These are phyloP conservation scores for Epinotia bilunana DNA, from an alignment of 2,888 invertebrate genomes.

Conservation along the genomic window DNA sequence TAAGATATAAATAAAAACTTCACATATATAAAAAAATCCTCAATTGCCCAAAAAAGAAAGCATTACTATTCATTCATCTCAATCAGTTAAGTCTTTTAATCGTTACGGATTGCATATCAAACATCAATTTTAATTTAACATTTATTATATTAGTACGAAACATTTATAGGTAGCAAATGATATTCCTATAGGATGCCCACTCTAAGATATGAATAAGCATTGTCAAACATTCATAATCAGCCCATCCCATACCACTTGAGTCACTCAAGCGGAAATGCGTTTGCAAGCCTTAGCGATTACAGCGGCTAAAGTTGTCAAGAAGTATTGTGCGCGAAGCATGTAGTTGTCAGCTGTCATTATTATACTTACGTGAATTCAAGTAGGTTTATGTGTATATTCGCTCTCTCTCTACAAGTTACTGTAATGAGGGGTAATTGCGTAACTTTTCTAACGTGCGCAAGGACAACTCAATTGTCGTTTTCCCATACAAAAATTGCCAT, in stretches of 20 bases:
- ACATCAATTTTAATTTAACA: no score
- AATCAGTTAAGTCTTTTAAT: no score
- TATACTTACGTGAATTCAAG: not conserved
- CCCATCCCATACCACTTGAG: not conserved
- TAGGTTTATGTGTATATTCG: not conserved
- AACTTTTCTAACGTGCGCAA: no score
- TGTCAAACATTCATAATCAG: not conserved
- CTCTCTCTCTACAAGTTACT: not conserved
- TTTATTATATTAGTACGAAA: no score
- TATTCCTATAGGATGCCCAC: not conserved
- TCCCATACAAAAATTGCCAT: no score
- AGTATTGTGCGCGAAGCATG: not conserved
- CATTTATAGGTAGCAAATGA: no score
- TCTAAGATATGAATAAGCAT: not conserved
- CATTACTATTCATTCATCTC: no score
- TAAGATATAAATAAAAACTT: no score
- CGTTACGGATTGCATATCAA: no score
- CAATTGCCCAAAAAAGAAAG: no score
- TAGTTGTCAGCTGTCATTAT: not conserved
- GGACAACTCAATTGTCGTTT: no score
- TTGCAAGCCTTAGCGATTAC: not conserved
- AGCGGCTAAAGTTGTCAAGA: not conserved
- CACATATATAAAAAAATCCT: no score
- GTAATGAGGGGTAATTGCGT: not conserved
- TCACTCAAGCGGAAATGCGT: conserved; percentile 1